phyloP scores from a whole-genome alignment of 53 echinoderm and acorn worm genomes.

The Paelopatides confundens region DNA sequence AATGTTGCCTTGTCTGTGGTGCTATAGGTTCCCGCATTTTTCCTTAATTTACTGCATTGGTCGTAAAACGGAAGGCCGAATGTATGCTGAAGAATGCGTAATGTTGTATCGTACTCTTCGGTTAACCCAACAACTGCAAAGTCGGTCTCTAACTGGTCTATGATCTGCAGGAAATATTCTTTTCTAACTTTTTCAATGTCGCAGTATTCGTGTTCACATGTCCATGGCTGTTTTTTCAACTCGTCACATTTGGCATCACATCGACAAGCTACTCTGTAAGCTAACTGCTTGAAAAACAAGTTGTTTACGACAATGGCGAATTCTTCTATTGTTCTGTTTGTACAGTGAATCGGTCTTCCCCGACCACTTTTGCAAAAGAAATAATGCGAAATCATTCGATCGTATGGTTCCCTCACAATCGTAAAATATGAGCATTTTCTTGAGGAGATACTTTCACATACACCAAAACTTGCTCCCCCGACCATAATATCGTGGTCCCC shows the following conservation, averaged over 20 bases:
- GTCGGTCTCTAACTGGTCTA: too few species aligned
- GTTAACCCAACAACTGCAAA: conserved; percentile 85
- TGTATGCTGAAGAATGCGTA: too few species aligned
- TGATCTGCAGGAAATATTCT: conserved; percentile 72
- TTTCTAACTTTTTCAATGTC: too few species aligned
- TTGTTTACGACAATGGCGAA: not conserved
- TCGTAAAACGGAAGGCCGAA: conserved; percentile 74
- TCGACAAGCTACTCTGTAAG: not conserved
- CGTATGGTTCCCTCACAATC: conserved; percentile 87
- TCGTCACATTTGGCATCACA: too few species aligned
- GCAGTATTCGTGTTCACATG: not conserved
- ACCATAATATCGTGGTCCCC: conserved; percentile 6
- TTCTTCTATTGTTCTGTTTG: conserved; percentile 2
- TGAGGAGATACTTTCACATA: not conserved
- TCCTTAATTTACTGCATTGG: too few species aligned
- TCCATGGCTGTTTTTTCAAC: not conserved
- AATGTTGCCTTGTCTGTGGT: not conserved
- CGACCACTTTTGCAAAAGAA: conserved; percentile 67
- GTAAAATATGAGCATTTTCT: conserved; percentile 88
- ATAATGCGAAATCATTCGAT: conserved; percentile 82
- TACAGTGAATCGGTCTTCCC: not conserved
- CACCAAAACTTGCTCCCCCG: conserved; percentile 17
- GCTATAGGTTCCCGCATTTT: conserved; percentile 55
- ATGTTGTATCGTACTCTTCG: too few species aligned
- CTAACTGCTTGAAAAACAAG: conserved; percentile 4